Base-by-base conservation (phyloP, 2,113 vertebrate species). In the Tursiops truncatus region DNA sequence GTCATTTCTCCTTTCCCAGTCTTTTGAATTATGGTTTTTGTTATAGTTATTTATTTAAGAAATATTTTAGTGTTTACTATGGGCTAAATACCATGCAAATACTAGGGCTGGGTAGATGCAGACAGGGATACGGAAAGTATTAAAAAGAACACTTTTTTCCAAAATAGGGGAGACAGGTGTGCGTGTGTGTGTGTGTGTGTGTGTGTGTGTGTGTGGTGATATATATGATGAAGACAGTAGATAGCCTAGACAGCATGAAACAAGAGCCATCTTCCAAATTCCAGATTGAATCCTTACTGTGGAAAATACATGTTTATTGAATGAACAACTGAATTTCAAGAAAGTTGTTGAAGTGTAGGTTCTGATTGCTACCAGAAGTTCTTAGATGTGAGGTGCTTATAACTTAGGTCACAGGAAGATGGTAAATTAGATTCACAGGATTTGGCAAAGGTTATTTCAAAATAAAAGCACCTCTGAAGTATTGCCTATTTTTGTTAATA, bases 281-380 rank as follows among this genome's bases (percentile, higher is more conserved):
- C 58, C 58, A 83, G 63, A 79, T 41, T 62, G 65, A 73, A 89
- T 28, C 1, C 20, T 97, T 67, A 53, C 56, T 33, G 8, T 93
- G 58, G 65, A 92, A 92, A 77, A 89, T 47, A 31, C 33, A 33
- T 80, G 10, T 26, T 96, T 85, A 97, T 15, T 86, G 38, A 92
- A 86, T 67, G 23, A 86, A 71, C 25, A 94, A 96, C 58, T 84
- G 8, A 5, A 92, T 77, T 94, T 96, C 44, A 73, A 86, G 63
- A 85, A 93, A 86, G 73, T 62, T 50, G 7, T 83, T 87, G 20
- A 41, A 79, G 6, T 77, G 10, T 68, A 41, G 33, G 14, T 58
- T 88, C 28, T 73, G 5, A 95, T 81, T 86, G 8, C n/a, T 79
- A 36, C 18, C 68, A 38, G 44, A 92, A 25, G 13, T 68, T 25